Conservation (phyloP, 2,888 invertebrate genomes). For the Ichneumon xanthorius region DNA sequence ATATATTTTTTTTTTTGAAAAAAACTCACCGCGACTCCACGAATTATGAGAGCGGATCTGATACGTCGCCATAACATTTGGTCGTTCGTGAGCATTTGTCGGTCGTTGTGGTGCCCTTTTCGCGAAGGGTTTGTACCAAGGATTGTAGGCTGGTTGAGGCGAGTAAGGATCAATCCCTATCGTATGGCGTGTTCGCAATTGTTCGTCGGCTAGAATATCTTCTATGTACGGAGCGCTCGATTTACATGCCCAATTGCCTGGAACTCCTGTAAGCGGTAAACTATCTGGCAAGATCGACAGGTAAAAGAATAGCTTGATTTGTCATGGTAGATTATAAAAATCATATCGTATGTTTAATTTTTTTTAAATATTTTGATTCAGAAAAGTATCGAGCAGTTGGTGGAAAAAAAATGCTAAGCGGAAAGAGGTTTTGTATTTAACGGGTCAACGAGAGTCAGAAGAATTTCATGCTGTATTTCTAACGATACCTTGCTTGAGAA, state of each 20-base stretch:
- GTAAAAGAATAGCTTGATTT: background rate
- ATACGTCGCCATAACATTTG: background rate
- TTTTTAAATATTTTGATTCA: too few relatives aligned
- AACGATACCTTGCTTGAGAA: slow-evolving; percentile 6
- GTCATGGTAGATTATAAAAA: background rate
- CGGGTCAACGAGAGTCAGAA: background rate
- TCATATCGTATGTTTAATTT: background rate
- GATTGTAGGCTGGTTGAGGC: slow-evolving; percentile 14
- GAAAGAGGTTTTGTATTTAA: too few relatives aligned
- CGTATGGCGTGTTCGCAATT: background rate
- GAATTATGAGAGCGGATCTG: background rate
- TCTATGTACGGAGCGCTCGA: slow-evolving; percentile 3
- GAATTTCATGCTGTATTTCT: background rate
- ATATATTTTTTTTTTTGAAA: background rate
- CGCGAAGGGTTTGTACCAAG: background rate
- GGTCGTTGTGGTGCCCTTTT: background rate
- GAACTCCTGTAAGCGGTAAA: background rate
- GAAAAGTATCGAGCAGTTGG: too few relatives aligned
- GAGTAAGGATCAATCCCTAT: background rate
- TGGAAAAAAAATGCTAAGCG: too few relatives aligned
- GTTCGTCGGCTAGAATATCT: slow-evolving; percentile 1
- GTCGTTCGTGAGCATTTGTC: background rate
- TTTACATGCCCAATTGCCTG: background rate
- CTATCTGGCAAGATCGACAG: background rate
- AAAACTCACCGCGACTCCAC: background rate